A percentile compares a stretch with the other conserved stretches of the same genome.
These are phyloP conservation scores for Leucosticte australis DNA, from an alignment of 2,113 vertebrate species.

Conservation along the genomic window DNA sequence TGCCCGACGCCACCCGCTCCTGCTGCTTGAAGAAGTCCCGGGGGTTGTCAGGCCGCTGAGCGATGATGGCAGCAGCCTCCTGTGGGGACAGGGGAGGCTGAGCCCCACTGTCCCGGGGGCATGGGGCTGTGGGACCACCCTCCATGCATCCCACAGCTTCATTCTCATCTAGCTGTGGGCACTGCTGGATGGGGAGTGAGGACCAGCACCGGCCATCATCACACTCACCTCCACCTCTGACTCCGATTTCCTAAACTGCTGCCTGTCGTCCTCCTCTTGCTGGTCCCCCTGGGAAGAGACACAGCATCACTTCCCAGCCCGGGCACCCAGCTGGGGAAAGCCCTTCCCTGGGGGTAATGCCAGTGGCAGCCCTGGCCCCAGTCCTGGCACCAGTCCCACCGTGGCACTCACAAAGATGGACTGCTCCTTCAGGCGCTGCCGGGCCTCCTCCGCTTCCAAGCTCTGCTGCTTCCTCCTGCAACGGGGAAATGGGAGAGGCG, in stretches of 20 bases:
- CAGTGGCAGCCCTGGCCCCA: accelerated
- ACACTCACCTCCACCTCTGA: constrained; percentile 89
- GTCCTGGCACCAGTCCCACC: accelerated
- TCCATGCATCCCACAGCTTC: neutral
- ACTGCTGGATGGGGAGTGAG: neutral
- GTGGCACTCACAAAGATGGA: constrained; percentile 81
- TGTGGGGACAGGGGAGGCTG: constrained; percentile 20
- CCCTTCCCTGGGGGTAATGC: neutral
- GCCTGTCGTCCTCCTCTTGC: constrained; percentile 81
- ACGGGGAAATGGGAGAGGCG: accelerated
- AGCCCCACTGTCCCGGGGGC: accelerated
- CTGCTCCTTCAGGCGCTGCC: constrained; percentile 82
- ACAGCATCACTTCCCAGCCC: neutral
- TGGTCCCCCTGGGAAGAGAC: constrained; percentile 70
- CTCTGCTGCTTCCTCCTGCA: constrained; percentile 87
- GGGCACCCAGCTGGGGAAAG: neutral
- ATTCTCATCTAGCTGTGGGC: neutral
- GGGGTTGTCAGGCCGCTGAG: constrained; percentile 92
- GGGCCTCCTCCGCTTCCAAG: constrained; percentile 90
- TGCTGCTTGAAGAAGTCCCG: constrained; percentile 95
- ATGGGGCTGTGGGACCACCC: neutral
- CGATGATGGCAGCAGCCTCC: constrained; percentile 97
- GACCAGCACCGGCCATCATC: accelerated
- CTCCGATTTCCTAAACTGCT: constrained; percentile 87
- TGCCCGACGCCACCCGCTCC: constrained; percentile 84